These are phyloP conservation scores for Myathropa florea DNA, from an alignment of 2,888 invertebrate genomes.

Conservation along the genomic window DNA sequence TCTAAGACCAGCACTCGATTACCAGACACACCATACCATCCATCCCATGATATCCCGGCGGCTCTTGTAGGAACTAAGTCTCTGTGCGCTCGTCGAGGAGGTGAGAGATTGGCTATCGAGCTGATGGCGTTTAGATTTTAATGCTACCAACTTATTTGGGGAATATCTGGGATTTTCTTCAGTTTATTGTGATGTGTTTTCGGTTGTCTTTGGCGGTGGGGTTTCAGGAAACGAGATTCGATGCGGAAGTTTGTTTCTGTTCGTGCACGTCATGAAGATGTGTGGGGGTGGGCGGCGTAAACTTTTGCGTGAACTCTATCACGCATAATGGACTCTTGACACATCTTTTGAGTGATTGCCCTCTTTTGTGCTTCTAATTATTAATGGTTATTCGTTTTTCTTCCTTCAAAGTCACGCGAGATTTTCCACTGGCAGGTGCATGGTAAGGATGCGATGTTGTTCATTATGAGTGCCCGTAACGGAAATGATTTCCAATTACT, in stretches of 20 bases:
- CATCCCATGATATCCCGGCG: background rate
- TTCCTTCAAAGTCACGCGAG: slow-evolving; percentile 28
- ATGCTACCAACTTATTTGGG: slow-evolving; percentile 20
- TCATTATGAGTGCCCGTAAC: background rate
- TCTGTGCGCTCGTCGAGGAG: no score
- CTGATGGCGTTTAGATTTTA: slow-evolving; percentile 14
- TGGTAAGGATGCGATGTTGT: background rate
- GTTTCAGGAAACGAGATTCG: slow-evolving; percentile 5
- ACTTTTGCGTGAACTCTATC: slow-evolving; percentile 46
- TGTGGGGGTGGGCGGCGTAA: background rate
- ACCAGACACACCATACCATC: background rate
- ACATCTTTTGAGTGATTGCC: slow-evolving; percentile 38
- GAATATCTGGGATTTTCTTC: slow-evolving; percentile 32
- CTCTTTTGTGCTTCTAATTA: slow-evolving; percentile 10
- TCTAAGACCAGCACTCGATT: slow-evolving; percentile 45
- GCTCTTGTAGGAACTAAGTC: background rate
- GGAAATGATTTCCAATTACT: background rate
- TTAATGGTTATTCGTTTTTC: slow-evolving; percentile 11
- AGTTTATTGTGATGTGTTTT: slow-evolving; percentile 50
- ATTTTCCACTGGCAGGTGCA: background rate
- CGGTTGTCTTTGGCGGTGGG: background rate
- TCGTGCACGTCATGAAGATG: slow-evolving; percentile 1
- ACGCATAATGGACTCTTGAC: slow-evolving; percentile 55
- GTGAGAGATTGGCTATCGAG: slow-evolving; percentile 45
- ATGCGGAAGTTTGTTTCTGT: slow-evolving; percentile 5